phyloP scores from a whole-genome alignment of 2,113 vertebrate genomes.

The Ceuthmochares aereus region DNA sequence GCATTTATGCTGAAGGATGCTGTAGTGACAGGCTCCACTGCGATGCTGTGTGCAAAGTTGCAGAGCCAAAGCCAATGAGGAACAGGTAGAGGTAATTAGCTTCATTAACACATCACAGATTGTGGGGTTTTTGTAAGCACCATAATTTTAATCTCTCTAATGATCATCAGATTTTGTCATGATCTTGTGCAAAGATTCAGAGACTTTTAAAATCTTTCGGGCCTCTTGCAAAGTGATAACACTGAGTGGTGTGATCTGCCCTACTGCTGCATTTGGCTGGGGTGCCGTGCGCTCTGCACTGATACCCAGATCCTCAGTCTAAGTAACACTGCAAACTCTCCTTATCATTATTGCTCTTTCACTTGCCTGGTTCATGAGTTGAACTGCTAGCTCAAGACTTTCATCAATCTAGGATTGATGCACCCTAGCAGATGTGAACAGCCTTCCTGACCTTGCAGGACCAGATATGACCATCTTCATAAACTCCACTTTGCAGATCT shows the following conservation, averaged over 20 bases:
- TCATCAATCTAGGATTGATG: neutral
- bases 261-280: neutral
- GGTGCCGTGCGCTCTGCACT: neutral
- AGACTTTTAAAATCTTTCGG: neutral
- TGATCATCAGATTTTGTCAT: neutral
- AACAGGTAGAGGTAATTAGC: neutral
- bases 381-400: neutral
- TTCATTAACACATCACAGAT: neutral
- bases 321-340: neutral
- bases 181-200: neutral
- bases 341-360: neutral
- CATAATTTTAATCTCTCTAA: neutral
- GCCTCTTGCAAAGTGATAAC: neutral
- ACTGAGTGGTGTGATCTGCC: neutral
- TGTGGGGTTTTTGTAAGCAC: neutral
- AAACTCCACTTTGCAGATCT: neutral
- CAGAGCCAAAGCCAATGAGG: neutral
- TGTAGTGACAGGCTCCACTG: neutral
- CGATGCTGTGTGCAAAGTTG: fast-evolving
- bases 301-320: neutral
- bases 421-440: neutral
- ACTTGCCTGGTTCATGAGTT: neutral
- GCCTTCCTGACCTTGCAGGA: neutral
- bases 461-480: neutral
- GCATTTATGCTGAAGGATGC: neutral